phyloP scores from a whole-genome alignment of 2,888 invertebrate genomes.

The Parnassius orleans region DNA sequence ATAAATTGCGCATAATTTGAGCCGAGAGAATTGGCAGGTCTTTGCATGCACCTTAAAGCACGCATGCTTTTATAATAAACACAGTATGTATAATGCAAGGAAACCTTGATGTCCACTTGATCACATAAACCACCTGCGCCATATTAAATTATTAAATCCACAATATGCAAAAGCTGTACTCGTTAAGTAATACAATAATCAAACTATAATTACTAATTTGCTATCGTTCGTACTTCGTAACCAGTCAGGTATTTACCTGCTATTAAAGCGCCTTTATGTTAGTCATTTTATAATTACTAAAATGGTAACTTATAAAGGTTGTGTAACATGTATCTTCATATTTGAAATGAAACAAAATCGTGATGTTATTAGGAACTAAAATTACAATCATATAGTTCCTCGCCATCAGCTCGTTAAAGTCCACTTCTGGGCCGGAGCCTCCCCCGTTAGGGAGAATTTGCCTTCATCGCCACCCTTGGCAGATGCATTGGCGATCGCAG shows the following conservation, averaged over 20 bases:
- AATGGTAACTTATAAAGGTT: too few species aligned
- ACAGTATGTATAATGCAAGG: constrained; percentile 42
- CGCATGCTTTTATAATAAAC: constrained; percentile 50
- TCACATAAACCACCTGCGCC: constrained; percentile 42
- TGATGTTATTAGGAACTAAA: too few species aligned
- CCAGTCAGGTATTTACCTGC: constrained; percentile 6
- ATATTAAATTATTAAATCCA: constrained; percentile 51
- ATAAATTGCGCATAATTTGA: constrained; percentile 70
- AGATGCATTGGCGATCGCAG: too few species aligned
- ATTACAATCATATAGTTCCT: too few species aligned
- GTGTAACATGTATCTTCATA: too few species aligned
- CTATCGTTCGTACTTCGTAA: constrained; percentile 13
- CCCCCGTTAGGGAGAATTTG: too few species aligned
- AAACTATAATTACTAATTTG: constrained; percentile 41
- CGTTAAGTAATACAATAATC: constrained; percentile 42
- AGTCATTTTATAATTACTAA: background rate
- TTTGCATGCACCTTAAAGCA: constrained; percentile 31
- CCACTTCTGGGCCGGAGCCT: too few species aligned
- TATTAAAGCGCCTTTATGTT: background rate
- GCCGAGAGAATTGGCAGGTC: constrained; percentile 43
- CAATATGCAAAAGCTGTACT: constrained; percentile 32
- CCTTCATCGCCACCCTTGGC: too few species aligned
- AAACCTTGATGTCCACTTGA: constrained; percentile 32
- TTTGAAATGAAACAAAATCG: too few species aligned
- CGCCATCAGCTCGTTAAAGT: too few species aligned